A percentile compares a stretch with the other conserved stretches of the same genome.
Conservation (phyloP, 1,140 invertebrate genomes). For the Oncopodura yosiiana region DNA sequence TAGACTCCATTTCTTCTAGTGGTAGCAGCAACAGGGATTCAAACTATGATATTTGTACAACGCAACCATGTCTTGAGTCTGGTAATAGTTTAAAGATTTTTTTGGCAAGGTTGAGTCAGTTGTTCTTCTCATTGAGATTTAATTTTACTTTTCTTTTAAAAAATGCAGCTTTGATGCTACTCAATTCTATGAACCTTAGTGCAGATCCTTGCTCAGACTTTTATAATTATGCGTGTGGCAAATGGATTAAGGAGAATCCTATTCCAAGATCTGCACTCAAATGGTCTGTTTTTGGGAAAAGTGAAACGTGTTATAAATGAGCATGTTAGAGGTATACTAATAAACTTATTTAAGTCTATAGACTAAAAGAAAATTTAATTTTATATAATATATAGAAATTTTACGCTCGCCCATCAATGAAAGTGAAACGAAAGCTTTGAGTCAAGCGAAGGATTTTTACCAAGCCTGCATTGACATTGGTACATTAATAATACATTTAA, state of each 20-base stretch:
- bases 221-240: slow-evolving; percentile 71
- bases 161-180: slow-evolving; percentile 13
- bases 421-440: slow-evolving; percentile 35
- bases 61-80: neutral
- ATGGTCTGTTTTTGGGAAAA: slow-evolving; percentile 17
- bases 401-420: slow-evolving; percentile 34
- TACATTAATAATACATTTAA: slow-evolving; percentile 20
- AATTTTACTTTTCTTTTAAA: neutral
- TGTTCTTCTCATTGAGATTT: neutral
- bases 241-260: slow-evolving; percentile 83
- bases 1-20: no score
- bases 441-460: slow-evolving; percentile 37
- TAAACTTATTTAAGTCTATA: neutral
- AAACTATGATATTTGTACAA: slow-evolving; percentile 4
- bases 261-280: slow-evolving; percentile 50
- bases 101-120: neutral
- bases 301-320: slow-evolving; percentile 9
- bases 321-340: slow-evolving; percentile 1
- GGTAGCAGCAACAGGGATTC: no score
- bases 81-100: neutral
- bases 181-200: slow-evolving; percentile 14
- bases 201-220: slow-evolving; percentile 25
- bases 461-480: slow-evolving; percentile 38
- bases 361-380: neutral
- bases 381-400: slow-evolving; percentile 32